Base-by-base conservation (phyloP, 2,797 vertebrate genomes). In the Bovichtus diacanthus region DNA sequence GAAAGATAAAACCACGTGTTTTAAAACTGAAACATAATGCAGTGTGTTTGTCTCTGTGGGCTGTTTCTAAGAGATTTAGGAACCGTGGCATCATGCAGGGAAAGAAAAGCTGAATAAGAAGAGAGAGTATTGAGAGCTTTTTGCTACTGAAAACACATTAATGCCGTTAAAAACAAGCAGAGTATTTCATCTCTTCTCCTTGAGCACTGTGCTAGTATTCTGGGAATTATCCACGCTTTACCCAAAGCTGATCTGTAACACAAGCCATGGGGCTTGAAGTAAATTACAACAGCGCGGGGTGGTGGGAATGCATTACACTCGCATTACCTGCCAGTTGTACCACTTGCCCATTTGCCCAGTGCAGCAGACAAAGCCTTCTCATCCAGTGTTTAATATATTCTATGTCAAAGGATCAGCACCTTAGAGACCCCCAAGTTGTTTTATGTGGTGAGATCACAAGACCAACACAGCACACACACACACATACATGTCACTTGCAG, bases 321-420 rank as follows among this genome's bases (percentile, higher is more conserved):
- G 51, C 62, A 80, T 75, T 83, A 78, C 87, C 69, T 68, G 63
- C 29, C 25, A 77, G 55, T 29, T 81, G 62, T 79, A 81, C 51
- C 59, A 71, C 47, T 81, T 80, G 66, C 66, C 84, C 72, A 74
- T 68, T 88, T 84, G 82, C 56, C 74, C 76, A 76, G 50, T 44
- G 47, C 79, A 80, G 70, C 77, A 80, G 68, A 76, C 61, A 71
- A 74, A 75, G 61, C 60, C 59, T 61, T 63, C 67, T 72, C 70
- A 67, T 55, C 70, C 76, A 55, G 75, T 70, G 76, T 87, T 88
- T 78, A 81, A 93, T 94, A 83, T 90, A 86, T 86, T 85, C 76
- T 12, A 31, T 93, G 92, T 91, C 92, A 93, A 86, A 83, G 70
- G 90, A 91, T 88, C 88, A 87, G 54, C 44, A 34, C 92, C 83